Evolutionary conservation across 1,140 invertebrate genomes (phyloP), one percentile per base, ranked within the genome.

Genomic region (Cyclina sinensis): DNA sequence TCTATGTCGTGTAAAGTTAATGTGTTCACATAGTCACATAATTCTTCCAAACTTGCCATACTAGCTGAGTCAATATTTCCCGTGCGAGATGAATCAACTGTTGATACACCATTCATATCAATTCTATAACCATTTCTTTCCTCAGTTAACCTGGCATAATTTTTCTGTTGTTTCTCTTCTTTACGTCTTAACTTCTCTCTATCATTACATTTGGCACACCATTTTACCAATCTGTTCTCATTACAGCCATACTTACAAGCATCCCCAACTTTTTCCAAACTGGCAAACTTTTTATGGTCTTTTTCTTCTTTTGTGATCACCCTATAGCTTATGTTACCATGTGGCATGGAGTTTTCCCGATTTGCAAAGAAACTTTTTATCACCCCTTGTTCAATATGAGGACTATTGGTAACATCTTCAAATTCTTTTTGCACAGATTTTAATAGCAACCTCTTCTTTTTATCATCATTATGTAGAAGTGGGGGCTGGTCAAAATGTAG

Each of bases 401-500:
- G 35, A 27, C 43, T 24, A 46, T 32, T 73, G 21, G 16, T 18
- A 1, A 90, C 35, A 7, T 37, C 24, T 39, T 89, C 79, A 27
- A 57, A 57, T 87, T 92, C 90, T 30, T 78, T 84, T 27, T 94
- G 91, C 7, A 93, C 76, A 79, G 92, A 87, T 65, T 91, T 91
- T 3, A 94, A 82, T 35, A 95, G 74, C 24, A 96, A 96, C 92
- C 97, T 96, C 92, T 96, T 97, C 95, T 95, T 96, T 96, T 99
- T 99, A 70, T 97, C 97, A 37, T 98, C 96, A 96, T 99, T 99
- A 93, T 99, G 98, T 70, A 98, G 96, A 93, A 97, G 96, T 0
- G 98, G 97, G 0, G 98, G 98, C 91, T 98, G 97, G n/a, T 96
- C 96, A 94, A 99, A 97, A 94, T 99, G 98, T 90, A 97, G 96